Evolutionary conservation across 1,140 invertebrate genomes (phyloP), one percentile per base, ranked within the genome.

Genomic region (Papilio glaucus): DNA sequence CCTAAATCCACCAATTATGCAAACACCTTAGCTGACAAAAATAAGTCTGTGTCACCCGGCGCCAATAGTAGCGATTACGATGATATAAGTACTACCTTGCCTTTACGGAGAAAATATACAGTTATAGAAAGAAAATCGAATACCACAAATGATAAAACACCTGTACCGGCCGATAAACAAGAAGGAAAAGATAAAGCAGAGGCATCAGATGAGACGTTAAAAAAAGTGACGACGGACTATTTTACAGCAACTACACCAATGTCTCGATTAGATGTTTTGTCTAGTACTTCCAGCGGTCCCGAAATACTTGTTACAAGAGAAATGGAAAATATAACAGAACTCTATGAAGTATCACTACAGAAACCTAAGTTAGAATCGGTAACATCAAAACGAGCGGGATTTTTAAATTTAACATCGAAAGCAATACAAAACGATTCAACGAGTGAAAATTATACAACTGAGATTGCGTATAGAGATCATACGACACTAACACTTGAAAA

Each of bases 301-400:
- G 60, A 73, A 4, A 39, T 62, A n/a, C 38, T 61, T 18, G 37
- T 57, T 49, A 49, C 24, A 2, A 10, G 61, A 39, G 10, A 68
- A 9, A 49, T 49, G 12, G 42, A 70, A 49, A 71, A 62, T 33
- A 29, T 45, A 29, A 68, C 67, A 26, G 42, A 61, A 9, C 13
- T 37, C 7, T 42, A 38, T 9, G 41, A 60, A 18, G n/a, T 67
- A 60, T 53, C 72, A 4, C 53, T 37, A 38, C 29, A 60, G n/a
- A 57, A 69, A 70, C 21, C 33, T 0, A 76, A 77, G 62, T 24
- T 72, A 15, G 85, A 83, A 26, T 81, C 80, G 4, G 80, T 89
- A 9, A 84, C 82, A 62, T 87, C 88, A 6, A 88, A 82, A 80
- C 76, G 88, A 71, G 89, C 85, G 9, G 89, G 89, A 13, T 91